Conservation (phyloP, 2,888 invertebrate species). For the Diarsia brunnea region DNA sequence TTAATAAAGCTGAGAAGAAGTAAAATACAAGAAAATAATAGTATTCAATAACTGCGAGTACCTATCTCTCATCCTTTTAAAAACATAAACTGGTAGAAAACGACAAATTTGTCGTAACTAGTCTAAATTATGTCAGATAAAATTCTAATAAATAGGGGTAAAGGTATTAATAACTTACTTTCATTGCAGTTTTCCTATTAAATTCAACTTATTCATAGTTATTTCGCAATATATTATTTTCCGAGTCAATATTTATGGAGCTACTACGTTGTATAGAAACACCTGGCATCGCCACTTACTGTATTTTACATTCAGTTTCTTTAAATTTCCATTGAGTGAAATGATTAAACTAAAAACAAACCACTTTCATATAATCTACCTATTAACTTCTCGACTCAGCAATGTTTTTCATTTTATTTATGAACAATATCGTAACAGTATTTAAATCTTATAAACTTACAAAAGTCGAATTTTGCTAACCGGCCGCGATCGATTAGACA, state of each 20-base stretch:
- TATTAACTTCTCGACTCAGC: too few species aligned
- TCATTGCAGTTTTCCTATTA: not conserved
- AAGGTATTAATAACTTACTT: not conserved
- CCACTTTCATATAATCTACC: too few species aligned
- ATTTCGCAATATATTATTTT: constrained; percentile 9
- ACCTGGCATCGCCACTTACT: constrained; percentile 24
- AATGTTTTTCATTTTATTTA: too few species aligned
- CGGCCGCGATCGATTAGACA: too few species aligned
- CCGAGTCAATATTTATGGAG: constrained; percentile 32
- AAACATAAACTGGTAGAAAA: not conserved
- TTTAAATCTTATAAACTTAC: too few species aligned
- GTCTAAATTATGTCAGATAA: not conserved
- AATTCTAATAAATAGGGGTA: not conserved
- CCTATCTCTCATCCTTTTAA: too few species aligned
- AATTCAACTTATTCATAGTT: constrained; percentile 2
- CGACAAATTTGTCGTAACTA: not conserved
- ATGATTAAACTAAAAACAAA: too few species aligned
- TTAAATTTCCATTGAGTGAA: not conserved
- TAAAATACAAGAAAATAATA: too few species aligned
- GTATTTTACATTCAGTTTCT: not conserved
- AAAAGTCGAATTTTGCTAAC: too few species aligned
- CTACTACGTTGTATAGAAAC: not conserved
- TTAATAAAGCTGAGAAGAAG: too few species aligned
- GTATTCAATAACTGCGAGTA: too few species aligned
- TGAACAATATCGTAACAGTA: too few species aligned